Evolutionary conservation across 2,888 invertebrate genomes (phyloP).

Genomic region (Agapostemon virescens): DNA sequence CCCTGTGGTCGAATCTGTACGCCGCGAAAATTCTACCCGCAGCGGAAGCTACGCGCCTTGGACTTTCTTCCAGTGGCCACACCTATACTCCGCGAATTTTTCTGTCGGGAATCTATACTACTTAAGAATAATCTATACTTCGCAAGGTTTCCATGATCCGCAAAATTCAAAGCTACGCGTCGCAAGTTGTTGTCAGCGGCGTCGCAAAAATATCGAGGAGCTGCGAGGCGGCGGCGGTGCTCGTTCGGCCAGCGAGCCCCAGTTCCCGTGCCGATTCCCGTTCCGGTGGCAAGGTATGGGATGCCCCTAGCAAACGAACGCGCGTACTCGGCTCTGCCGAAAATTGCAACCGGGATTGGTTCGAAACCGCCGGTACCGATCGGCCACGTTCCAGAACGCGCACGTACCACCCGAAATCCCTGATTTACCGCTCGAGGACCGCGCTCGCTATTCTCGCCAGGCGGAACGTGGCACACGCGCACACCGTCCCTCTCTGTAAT

Average conservation of each 20-base stretch:
- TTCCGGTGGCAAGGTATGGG: conserved; percentile 5
- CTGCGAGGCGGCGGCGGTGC: background rate
- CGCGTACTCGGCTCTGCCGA: conserved; percentile 23
- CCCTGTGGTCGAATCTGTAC: too few species aligned
- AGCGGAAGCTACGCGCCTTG: too few species aligned
- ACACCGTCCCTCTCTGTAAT: conserved; percentile 26
- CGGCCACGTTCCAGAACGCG: conserved; percentile 50
- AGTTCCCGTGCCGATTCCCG: background rate
- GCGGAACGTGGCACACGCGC: conserved; percentile 48
- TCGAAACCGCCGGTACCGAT: conserved; percentile 43
- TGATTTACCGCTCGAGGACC: conserved; percentile 63
- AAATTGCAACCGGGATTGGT: conserved; percentile 38
- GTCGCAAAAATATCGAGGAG: conserved; percentile 18
- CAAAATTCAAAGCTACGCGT: too few species aligned
- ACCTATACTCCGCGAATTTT: too few species aligned
- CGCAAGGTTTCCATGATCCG: too few species aligned
- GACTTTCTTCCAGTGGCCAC: too few species aligned
- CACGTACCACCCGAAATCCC: conserved; percentile 65
- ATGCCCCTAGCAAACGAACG: conserved; percentile 23
- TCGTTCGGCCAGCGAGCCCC: background rate
- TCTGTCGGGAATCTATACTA: too few species aligned
- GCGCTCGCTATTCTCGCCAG: conserved; percentile 56
- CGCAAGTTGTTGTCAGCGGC: too few species aligned
- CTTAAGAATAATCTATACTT: too few species aligned
- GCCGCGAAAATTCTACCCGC: too few species aligned